These are phyloP conservation scores for Carpatolechia fugitivella DNA, from an alignment of 2,888 invertebrate species.

Conservation along the genomic window DNA sequence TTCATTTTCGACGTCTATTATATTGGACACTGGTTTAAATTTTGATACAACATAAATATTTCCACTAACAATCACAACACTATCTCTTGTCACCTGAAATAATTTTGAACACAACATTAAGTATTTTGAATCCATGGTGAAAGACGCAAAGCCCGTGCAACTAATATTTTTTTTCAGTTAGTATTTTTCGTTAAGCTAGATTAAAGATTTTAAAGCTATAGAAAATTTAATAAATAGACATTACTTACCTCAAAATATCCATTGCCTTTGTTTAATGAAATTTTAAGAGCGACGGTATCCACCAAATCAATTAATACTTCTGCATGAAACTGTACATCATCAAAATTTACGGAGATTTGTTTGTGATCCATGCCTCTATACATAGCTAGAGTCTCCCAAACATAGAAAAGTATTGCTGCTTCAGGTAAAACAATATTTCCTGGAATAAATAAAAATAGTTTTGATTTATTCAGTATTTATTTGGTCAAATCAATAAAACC, in stretches of 20 bases:
- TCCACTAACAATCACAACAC: conserved; percentile 10
- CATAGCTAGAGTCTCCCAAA: conserved; percentile 77
- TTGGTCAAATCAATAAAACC: too few relatives aligned
- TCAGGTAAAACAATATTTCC: conserved; percentile 84
- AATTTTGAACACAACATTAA: too few relatives aligned
- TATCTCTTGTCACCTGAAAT: conserved; percentile 31
- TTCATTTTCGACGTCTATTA: background rate
- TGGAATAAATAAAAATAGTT: conserved; percentile 17
- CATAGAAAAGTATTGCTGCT: conserved; percentile 70
- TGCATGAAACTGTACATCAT: conserved; percentile 27
- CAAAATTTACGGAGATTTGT: conserved; percentile 34
- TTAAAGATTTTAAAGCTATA: background rate
- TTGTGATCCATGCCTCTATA: conserved; percentile 49
- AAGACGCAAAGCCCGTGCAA: too few relatives aligned
- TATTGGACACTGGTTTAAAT: background rate
- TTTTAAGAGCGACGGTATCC: conserved; percentile 21
- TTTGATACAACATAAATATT: background rate
- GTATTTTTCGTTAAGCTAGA: too few relatives aligned
- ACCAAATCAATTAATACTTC: conserved; percentile 26
- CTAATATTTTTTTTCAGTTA: too few relatives aligned
- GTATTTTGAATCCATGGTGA: too few relatives aligned
- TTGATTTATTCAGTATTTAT: too few relatives aligned
- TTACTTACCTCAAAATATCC: conserved; percentile 39
- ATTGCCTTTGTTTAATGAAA: conserved; percentile 32
- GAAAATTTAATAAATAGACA: background rate